Base-by-base conservation (phyloP, 2,113 vertebrate genomes). In the Ammodytes marinus region DNA sequence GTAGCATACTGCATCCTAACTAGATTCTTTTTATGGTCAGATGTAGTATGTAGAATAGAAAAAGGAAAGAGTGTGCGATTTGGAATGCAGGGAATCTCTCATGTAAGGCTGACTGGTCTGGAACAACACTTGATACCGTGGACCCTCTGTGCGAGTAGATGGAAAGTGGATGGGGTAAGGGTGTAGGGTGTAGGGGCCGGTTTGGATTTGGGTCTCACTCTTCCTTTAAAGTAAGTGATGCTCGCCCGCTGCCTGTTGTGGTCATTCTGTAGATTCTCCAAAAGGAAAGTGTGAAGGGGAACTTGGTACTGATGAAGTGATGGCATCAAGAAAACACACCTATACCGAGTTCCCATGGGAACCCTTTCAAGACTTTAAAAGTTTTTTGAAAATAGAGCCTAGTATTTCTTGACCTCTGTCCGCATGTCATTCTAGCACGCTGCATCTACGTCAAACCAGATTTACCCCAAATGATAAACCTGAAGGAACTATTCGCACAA, bases 381-480 rank as follows among this genome's bases (percentile, higher is more conserved):
- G 27, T 27, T 27, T 27, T 27, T 27, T 27, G 3, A 68, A 42
- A 35, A 19, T 37, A 59, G 27, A 42, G 12, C 42, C 42, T 58
- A 53, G 2, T 60, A 19, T 10, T 54, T 15, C 3, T 4, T 39
- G 10, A 27, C 27, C 10, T 27, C 7, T 59, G 17, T 53, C 52
- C 35, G 72, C 72, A 68, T 80, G 68, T 52, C 52, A 7, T 10
- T 12, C 52, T 46, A 14, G 40, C 11, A 12, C 17, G 53, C 27
- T 57, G 46, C 6, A 59, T 63, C 55, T 37, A 35, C 74, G 77
- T 81, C 78, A 69, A 47, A 71, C 52, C 77, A 85, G 59, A 67
- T 35, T 19, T 35, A 75, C 53, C 27, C 1, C 4, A 3, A 60
- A 59, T 17, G 39, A 11, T 27, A 57, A 27, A 59, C 61, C n/a